Base-by-base conservation (phyloP, 1,140 invertebrate species). In the Diorhabda sublineata region DNA sequence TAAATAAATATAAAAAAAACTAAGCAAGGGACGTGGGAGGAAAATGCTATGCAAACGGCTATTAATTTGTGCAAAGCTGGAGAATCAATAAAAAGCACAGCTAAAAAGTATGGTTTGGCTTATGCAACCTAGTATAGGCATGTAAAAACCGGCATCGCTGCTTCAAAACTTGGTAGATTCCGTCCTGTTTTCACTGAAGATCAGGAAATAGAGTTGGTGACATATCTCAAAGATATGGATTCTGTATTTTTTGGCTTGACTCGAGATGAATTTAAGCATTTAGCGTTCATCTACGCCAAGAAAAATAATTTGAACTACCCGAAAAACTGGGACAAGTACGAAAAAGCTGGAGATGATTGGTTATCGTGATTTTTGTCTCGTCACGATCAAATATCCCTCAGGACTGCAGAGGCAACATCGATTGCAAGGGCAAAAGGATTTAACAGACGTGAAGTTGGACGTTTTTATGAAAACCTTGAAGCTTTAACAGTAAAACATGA, bases 61-160 rank as follows among this genome's bases (percentile, higher is more conserved):
- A 61, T 41, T 8, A 61, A 26, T 26, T 26, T 26, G 26, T 26
- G 26, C 26, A 26, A 26, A 26, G 1, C 26, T 26, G 26, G 26
- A 6, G 70, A 74, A 65, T 70, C 72, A 58, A 73, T 78, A 66
- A 76, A 78, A 73, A 70, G 71, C 65, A 74, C 71, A 72, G 74
- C 75, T 68, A 75, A 75, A 73, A 77, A 76, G 63, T 78, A 76
- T 71, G 71, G 73, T 64, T 73, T 75, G 62, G 69, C 72, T 65
- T 71, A 76, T 74, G 64, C 76, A 66, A 75, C 75, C 67, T 66
- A 74, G 61, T 72, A 76, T 59, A 71, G 72, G 66, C 66, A 76
- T 73, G 69, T 74, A 11, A 75, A 77, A 76, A 77, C 68, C 47
- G 73, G 71, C 64, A 74, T 64, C 52, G 52, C 73, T 74, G 61